These are phyloP conservation scores for Holcopasites calliopsidis DNA, from an alignment of 1,140 invertebrate species.

Conservation along the genomic window DNA sequence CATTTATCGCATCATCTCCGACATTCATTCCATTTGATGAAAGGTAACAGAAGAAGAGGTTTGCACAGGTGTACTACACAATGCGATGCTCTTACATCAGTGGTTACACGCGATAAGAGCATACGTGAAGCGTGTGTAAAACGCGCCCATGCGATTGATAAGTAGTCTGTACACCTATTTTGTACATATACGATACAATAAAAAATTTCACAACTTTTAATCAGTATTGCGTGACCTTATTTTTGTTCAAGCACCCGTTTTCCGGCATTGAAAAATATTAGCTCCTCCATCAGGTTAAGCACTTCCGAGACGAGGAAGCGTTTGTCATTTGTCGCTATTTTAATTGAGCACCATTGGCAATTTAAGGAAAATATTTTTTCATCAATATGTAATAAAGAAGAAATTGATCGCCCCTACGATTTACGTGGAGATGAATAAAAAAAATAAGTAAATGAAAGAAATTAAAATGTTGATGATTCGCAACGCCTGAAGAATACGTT, in stretches of 20 bases:
- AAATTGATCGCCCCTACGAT: conserved; percentile 20
- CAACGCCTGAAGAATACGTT: not conserved
- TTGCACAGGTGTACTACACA: conserved; percentile 66
- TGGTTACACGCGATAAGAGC: conserved; percentile 55
- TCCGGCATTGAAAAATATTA: not conserved
- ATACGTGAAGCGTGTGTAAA: conserved; percentile 65
- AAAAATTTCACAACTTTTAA: conserved; percentile 74
- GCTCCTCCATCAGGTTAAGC: not conserved
- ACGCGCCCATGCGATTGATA: conserved; percentile 69
- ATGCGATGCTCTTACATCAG: conserved; percentile 58
- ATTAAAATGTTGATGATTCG: conserved; percentile 1
- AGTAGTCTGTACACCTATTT: conserved; percentile 78
- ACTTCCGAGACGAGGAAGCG: not conserved
- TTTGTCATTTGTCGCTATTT: conserved; percentile 7
- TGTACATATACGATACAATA: conserved; percentile 79
- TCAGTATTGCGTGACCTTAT: conserved; percentile 57
- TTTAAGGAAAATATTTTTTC: conserved; percentile 24
- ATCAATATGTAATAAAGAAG: conserved; percentile 20
- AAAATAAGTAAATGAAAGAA: too few species aligned
- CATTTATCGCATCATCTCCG: conserved; percentile 54
- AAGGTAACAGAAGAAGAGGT: conserved; percentile 57
- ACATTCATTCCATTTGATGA: conserved; percentile 74
- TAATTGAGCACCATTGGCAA: not conserved
- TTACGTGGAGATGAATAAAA: not conserved
- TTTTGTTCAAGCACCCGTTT: conserved; percentile 33